A percentile compares a stretch with the other conserved stretches of the same genome.
Evolutionary conservation across 2,113 vertebrate species (phyloP).

Genomic region (Pygathrix nemaeus): DNA sequence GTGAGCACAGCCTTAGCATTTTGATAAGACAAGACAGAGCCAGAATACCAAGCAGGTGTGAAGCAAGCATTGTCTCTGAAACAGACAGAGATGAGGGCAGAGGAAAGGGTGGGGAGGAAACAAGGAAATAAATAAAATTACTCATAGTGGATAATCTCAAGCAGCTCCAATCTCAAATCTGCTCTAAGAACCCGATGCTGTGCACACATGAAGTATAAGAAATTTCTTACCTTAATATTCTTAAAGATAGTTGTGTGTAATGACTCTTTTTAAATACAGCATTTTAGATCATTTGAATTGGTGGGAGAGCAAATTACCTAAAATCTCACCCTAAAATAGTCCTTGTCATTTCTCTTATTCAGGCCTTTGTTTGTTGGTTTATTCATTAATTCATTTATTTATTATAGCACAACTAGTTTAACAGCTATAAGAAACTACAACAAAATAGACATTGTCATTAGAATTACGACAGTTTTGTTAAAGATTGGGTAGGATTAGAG

Average conservation of each 20-base stretch:
- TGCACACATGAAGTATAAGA: not conserved
- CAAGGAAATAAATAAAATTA: not conserved
- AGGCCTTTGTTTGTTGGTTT: not conserved
- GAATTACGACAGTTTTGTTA: constrained; percentile 82
- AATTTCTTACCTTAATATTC: not conserved
- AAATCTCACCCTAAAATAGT: not conserved
- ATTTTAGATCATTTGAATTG: not conserved
- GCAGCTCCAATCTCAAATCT: not conserved
- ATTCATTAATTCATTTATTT: not conserved
- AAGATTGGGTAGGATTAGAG: constrained; percentile 75
- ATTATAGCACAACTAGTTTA: constrained; percentile 94
- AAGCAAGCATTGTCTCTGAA: not conserved
- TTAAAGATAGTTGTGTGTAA: not conserved
- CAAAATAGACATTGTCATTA: constrained; percentile 95
- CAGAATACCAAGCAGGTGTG: constrained; percentile 44
- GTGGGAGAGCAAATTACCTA: not conserved
- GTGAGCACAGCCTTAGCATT: constrained; percentile 26
- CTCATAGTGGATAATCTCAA: not conserved
- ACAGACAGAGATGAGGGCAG: not conserved
- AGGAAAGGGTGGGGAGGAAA: not conserved
- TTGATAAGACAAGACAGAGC: not conserved
- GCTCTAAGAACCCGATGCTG: not conserved
- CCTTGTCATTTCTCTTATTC: not conserved
- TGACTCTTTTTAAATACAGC: not conserved
- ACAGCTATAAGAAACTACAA: constrained; percentile 94